phyloP scores from a whole-genome alignment of 2,113 vertebrate species.

The Eulemur macaco region DNA sequence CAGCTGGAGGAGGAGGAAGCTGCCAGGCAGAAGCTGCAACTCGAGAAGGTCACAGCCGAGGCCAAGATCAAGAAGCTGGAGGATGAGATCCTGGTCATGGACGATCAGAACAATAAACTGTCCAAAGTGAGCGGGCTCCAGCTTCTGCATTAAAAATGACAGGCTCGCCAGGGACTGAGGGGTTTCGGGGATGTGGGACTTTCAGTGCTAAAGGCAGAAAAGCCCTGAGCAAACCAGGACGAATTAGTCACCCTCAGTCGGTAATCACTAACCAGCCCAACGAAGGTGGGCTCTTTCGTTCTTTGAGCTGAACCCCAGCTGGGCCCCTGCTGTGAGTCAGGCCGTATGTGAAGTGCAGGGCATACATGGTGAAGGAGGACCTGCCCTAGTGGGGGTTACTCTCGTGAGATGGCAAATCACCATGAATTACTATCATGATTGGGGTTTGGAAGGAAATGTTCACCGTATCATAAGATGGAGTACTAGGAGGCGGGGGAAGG shows the following conservation, averaged over 20 bases:
- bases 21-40: constrained; percentile 92
- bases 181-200: neutral
- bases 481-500: neutral
- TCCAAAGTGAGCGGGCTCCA: constrained; percentile 84
- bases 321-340: neutral
- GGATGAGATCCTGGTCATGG: constrained; percentile 93
- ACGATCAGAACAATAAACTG: constrained; percentile 95
- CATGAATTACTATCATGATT: neutral
- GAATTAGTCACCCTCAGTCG: neutral
- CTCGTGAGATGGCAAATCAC: no score
- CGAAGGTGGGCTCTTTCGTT: neutral
- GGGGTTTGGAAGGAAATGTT: neutral
- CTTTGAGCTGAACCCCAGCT: neutral
- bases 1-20: constrained; percentile 92
- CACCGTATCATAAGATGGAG: neutral
- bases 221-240: no score
- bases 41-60: constrained; percentile 92
- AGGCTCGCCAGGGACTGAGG: neutral
- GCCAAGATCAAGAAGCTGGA: constrained; percentile 96
- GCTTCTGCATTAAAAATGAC: accelerated
- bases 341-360: no score
- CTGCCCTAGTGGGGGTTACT: neutral
- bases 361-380: neutral
- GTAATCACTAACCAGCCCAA: neutral
- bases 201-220: neutral